These are phyloP conservation scores for Cryptus armator DNA, from an alignment of 2,888 invertebrate species.

Conservation along the genomic window DNA sequence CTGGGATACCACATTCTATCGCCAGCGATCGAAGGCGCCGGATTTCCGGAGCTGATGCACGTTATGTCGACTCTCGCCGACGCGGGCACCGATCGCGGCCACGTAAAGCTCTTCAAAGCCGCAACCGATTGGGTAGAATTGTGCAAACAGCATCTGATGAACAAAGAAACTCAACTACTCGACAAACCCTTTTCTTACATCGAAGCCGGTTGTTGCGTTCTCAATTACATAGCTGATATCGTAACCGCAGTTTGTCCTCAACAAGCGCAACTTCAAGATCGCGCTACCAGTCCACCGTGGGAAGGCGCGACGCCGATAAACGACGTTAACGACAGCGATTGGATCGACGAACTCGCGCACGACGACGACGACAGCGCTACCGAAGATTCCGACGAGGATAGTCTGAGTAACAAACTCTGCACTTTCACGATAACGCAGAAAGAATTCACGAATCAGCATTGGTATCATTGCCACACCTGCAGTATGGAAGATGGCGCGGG, in stretches of 20 bases:
- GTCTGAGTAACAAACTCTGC: conserved; percentile 95
- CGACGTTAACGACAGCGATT: conserved; percentile 89
- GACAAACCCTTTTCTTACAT: conserved; percentile 87
- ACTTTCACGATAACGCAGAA: conserved; percentile 98
- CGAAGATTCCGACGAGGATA: conserved; percentile 97
- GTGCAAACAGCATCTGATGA: conserved; percentile 88
- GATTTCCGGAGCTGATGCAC: conserved; percentile 92
- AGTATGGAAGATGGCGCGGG: conserved; percentile 99
- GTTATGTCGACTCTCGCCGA: conserved; percentile 95
- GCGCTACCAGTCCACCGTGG: conserved; percentile 91
- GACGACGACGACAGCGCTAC: conserved; percentile 97
- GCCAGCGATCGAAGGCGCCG: conserved; percentile 89
- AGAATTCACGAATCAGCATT: conserved; percentile 99
- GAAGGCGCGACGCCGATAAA: conserved; percentile 87
- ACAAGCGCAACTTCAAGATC: conserved; percentile 77
- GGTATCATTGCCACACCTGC: conserved; percentile 99
- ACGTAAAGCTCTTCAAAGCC: conserved; percentile 92
- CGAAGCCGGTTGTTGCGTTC: conserved; percentile 93
- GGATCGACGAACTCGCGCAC: conserved; percentile 93
- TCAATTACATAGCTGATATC: conserved; percentile 94
- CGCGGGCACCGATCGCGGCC: conserved; percentile 93
- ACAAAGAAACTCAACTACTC: conserved; percentile 86
- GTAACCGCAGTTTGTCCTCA: conserved; percentile 87
- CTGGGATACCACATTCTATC: conserved; percentile 90
- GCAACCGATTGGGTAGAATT: conserved; percentile 92